phyloP scores from a whole-genome alignment of 1,140 invertebrate genomes.

The Caligus rogercresseyi region DNA sequence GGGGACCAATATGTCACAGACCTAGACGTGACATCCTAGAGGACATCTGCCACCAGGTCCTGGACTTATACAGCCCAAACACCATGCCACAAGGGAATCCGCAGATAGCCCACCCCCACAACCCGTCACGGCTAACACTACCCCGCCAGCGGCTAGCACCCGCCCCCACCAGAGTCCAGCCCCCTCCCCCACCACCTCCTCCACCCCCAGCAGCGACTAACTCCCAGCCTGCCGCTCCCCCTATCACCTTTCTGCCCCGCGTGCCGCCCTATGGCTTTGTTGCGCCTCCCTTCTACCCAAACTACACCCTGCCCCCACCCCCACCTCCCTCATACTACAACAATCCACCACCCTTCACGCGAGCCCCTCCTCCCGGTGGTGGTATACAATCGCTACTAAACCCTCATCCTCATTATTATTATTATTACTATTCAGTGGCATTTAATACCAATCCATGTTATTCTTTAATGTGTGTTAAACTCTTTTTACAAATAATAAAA shows the following conservation, averaged over 20 bases:
- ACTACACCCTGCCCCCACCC: background rate
- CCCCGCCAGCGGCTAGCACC: background rate
- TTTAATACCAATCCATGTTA: no score
- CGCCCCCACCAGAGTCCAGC: no score
- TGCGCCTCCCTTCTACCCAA: background rate
- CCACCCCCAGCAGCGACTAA: background rate
- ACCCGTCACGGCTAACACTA: no score
- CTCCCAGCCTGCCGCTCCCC: background rate
- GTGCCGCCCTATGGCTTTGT: background rate
- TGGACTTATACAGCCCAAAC: conserved; percentile 61
- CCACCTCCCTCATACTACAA: background rate
- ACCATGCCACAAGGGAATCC: conserved; percentile 19
- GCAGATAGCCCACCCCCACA: conserved; percentile 13
- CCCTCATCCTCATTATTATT: no score
- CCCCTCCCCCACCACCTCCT: background rate
- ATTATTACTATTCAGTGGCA: no score
- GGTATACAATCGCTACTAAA: no score
- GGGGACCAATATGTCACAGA: conserved; percentile 93
- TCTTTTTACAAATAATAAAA: no score
- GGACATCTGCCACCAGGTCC: conserved; percentile 92
- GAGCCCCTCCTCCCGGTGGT: background rate
- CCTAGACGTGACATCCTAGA: conserved; percentile 87
- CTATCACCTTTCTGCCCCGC: background rate
- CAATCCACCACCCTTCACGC: background rate
- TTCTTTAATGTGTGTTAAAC: no score